Conservation (phyloP, 2,113 vertebrate genomes). For the Camelus bactrianus region DNA sequence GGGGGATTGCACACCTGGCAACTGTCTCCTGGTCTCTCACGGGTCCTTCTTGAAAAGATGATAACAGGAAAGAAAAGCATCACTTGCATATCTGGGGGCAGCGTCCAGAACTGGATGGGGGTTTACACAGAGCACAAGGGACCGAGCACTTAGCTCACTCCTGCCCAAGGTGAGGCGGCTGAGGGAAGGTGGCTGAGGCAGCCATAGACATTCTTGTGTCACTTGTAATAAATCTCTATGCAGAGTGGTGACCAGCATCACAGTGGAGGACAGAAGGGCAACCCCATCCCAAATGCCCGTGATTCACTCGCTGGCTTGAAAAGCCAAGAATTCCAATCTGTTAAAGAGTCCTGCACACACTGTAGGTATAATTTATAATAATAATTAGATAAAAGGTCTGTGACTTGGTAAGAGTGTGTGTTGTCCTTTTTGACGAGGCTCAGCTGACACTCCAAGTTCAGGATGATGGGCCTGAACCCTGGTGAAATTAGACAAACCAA, state of each 20-base stretch:
- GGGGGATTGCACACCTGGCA: neutral
- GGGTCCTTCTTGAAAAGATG: neutral
- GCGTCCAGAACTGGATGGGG: rapidly evolving
- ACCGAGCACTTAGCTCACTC: neutral
- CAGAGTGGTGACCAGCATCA: rapidly evolving
- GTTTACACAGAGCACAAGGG: neutral
- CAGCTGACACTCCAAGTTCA: neutral
- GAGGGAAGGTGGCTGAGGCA: neutral
- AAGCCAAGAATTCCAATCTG: neutral
- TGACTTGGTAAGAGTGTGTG: neutral
- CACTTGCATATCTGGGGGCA: rapidly evolving
- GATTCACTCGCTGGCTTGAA: neutral
- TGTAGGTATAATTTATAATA: neutral
- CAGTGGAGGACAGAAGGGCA: too few species aligned
- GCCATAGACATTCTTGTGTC: neutral
- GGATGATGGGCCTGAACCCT: too few species aligned
- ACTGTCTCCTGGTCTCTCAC: neutral
- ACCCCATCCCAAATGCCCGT: neutral
- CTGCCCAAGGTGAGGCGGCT: neutral
- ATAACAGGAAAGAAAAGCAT: neutral
- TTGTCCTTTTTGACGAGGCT: neutral
- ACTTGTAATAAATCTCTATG: neutral
- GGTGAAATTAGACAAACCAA: neutral
- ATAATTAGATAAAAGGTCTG: neutral
- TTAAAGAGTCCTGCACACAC: neutral